Base-by-base conservation (phyloP, 2,888 invertebrate species). In the Leucania comma region DNA sequence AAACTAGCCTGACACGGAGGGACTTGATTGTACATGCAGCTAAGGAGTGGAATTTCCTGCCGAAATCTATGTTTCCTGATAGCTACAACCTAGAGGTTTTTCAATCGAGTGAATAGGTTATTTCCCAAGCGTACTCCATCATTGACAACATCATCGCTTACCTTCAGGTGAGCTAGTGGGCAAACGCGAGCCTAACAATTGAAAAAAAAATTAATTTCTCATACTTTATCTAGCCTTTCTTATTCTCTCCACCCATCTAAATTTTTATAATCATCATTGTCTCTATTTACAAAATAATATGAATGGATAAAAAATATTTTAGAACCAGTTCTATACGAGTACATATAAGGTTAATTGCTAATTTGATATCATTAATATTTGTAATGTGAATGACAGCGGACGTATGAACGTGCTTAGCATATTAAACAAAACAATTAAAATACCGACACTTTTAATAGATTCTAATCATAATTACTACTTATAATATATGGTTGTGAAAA, bases 281-380 rank as follows among this genome's bases (percentile, higher is more conserved):
- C 5, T 17, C 20, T 46, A 5, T 46, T 6, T n/a, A n/a, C n/a
- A n/a, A n/a, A n/a, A n/a, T n/a, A n/a, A n/a, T 20, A 17, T 14
- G 17, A 5, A 6, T 42, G 4, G 14, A 42, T 42, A 42, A 20
- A 53, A 26, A 53, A 53, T 26, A 8, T 54, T 26, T 20, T n/a
- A n/a, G 4, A 69, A 42, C 0, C 22, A 8, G 14, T n/a, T n/a
- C n/a, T n/a, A n/a, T n/a, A n/a, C n/a, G n/a, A n/a, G n/a, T 12
- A 48, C 10, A 22, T 9, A 22, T 57, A 53, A 48, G 51, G 29
- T 14, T 42, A 29, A 50, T 72, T 61, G 10, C 17, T 22, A 20
- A 50, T 22, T 14, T 26, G 10, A 42, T 61, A 46, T 38, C 26
- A 79, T 75, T 59, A 59, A 54, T 59, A 75, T 75, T 80, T 22